Conservation (phyloP, 1,140 invertebrate genomes). For the Pararge aegeria region DNA sequence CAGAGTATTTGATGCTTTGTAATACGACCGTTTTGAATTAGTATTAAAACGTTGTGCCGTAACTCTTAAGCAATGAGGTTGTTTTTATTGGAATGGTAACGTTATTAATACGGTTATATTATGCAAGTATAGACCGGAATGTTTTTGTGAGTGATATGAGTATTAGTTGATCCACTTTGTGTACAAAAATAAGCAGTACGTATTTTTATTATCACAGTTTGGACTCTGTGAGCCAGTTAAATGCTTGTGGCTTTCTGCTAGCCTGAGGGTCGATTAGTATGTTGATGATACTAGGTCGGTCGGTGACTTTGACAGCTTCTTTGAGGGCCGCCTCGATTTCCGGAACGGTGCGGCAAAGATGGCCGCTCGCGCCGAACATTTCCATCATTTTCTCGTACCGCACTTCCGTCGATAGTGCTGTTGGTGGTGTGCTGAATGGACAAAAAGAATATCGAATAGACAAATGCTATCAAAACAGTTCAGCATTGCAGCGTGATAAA, state of each 20-base stretch:
- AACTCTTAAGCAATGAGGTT: no score
- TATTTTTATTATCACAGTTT: slow-evolving; percentile 83
- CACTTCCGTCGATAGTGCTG: slow-evolving; percentile 86
- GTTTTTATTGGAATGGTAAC: no score
- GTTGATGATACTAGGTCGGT: slow-evolving; percentile 93
- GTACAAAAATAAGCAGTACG: not conserved
- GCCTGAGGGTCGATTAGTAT: slow-evolving; percentile 93
- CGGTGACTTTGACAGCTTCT: slow-evolving; percentile 83
- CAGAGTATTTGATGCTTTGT: no score
- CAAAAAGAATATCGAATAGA: no score
- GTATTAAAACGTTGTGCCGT: no score
- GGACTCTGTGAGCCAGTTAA: slow-evolving; percentile 95
- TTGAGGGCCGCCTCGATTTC: slow-evolving; percentile 87
- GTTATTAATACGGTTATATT: no score
- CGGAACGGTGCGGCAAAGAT: slow-evolving; percentile 87
- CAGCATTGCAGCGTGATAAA: no score
- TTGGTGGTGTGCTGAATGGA: slow-evolving; percentile 88
- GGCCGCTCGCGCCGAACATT: slow-evolving; percentile 91
- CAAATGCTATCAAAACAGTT: no score
- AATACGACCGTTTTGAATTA: no score
- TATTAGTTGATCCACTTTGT: no score
- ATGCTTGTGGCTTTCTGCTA: slow-evolving; percentile 94
- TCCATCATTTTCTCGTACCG: slow-evolving; percentile 95
- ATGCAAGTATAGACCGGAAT: no score
- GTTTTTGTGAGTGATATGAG: no score